phyloP scores from a whole-genome alignment of 2,113 vertebrate genomes.

The Eira barbara region DNA sequence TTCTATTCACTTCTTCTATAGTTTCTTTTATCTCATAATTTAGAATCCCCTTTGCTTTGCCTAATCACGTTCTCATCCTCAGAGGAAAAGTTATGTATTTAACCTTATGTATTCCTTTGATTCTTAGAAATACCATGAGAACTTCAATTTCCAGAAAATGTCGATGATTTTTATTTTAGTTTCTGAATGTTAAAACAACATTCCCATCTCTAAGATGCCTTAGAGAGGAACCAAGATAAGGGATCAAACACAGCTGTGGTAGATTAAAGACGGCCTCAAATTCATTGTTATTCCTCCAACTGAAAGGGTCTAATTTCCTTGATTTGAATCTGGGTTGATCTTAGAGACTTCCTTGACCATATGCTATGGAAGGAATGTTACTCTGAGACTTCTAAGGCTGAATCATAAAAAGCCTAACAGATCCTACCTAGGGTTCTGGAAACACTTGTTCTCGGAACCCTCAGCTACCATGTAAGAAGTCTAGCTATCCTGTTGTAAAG shows the following conservation, averaged over 20 bases:
- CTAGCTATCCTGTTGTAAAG: background rate
- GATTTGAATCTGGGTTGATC: rapidly evolving
- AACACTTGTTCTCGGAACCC: background rate
- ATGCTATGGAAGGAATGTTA: background rate
- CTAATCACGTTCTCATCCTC: background rate
- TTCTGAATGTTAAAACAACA: background rate
- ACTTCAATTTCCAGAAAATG: background rate
- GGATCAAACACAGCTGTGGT: background rate
- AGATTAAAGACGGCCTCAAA: background rate
- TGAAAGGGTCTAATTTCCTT: background rate
- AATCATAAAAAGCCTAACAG: background rate
- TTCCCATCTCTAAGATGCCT: background rate
- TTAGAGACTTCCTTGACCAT: background rate
- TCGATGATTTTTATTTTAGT: background rate
- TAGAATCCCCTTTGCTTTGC: background rate
- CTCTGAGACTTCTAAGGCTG: background rate
- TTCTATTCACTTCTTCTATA: background rate
- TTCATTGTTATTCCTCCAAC: background rate
- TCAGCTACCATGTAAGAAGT: background rate
- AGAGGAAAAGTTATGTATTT: background rate
- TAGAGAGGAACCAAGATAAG: background rate
- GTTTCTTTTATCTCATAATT: constrained; percentile 22
- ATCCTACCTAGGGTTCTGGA: background rate
- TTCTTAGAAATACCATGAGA: background rate
- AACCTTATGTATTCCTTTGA: background rate